A percentile compares a stretch with the other conserved stretches of the same genome.
These are phyloP conservation scores for Criorhina ranunculi DNA, from an alignment of 2,888 invertebrate species.

Conservation along the genomic window DNA sequence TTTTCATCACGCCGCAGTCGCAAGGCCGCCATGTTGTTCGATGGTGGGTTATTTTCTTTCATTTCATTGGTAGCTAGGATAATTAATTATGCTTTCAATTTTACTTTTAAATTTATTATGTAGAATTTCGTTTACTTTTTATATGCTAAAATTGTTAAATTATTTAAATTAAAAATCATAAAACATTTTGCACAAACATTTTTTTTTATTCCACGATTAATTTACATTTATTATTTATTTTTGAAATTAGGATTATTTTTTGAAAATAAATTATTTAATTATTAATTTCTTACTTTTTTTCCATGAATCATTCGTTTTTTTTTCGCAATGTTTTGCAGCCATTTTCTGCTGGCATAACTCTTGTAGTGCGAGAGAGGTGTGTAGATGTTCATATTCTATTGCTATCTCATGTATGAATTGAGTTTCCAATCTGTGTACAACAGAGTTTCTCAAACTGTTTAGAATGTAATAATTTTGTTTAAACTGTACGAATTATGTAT, in stretches of 20 bases:
- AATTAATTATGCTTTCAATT: neutral
- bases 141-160: neutral
- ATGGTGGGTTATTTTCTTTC: conserved; percentile 6
- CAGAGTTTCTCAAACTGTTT: conserved; percentile 32
- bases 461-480: no score
- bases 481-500: no score
- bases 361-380: conserved; percentile 13
- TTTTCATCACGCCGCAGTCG: conserved; percentile 6
- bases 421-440: neutral
- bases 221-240: neutral
- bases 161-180: neutral
- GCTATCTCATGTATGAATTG: neutral
- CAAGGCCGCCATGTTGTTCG: conserved; percentile 47
- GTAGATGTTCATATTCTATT: neutral
- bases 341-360: conserved; percentile 9
- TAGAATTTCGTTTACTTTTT: neutral
- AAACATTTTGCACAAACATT: neutral
- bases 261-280: neutral
- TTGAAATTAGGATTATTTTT: neutral
- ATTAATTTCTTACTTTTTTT: neutral
- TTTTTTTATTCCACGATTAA: neutral
- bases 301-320: conserved; percentile 10
- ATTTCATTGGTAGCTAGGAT: neutral
- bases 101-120: neutral
- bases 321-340: conserved; percentile 14